These are phyloP conservation scores for Meleagris gallopavo DNA, from an alignment of 2,113 vertebrate genomes.

Conservation along the genomic window DNA sequence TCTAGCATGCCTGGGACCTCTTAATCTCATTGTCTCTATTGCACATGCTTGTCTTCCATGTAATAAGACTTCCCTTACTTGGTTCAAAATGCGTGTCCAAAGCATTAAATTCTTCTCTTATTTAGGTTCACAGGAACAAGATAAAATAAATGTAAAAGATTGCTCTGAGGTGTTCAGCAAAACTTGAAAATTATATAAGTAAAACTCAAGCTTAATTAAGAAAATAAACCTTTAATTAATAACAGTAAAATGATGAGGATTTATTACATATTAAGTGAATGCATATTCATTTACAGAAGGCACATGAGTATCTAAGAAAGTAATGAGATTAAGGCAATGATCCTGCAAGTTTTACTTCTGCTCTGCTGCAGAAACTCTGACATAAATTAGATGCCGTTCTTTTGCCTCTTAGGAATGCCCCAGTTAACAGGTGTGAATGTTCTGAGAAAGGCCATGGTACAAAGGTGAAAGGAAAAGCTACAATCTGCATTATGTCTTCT, in stretches of 20 bases:
- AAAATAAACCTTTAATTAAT: not conserved
- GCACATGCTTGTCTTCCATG: accelerated
- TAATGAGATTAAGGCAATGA: not conserved
- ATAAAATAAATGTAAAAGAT: not conserved
- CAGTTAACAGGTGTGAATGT: not conserved
- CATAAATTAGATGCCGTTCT: not conserved
- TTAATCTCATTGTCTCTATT: not conserved
- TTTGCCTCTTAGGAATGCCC: not conserved
- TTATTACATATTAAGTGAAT: not conserved
- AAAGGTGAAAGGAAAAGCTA: not conserved
- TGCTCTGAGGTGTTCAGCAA: not conserved
- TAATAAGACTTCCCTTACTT: not conserved
- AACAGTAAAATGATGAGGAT: not conserved
- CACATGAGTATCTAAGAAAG: not conserved
- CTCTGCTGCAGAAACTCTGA: not conserved
- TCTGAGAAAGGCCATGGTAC: not conserved
- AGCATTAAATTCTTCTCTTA: not conserved
- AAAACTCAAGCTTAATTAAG: not conserved
- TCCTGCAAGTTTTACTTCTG: not conserved
- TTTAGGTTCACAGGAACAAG: not conserved
- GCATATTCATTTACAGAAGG: not conserved
- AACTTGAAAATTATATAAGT: not conserved
- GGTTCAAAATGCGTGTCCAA: not conserved
- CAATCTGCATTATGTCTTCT: not conserved
- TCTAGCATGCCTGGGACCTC: not conserved